Percentiles rank a stretch among this genome's conserved stretches.
Evolutionary conservation across 2,797 vertebrate species (phyloP).

Genomic region (Spheniscus humboldti): DNA sequence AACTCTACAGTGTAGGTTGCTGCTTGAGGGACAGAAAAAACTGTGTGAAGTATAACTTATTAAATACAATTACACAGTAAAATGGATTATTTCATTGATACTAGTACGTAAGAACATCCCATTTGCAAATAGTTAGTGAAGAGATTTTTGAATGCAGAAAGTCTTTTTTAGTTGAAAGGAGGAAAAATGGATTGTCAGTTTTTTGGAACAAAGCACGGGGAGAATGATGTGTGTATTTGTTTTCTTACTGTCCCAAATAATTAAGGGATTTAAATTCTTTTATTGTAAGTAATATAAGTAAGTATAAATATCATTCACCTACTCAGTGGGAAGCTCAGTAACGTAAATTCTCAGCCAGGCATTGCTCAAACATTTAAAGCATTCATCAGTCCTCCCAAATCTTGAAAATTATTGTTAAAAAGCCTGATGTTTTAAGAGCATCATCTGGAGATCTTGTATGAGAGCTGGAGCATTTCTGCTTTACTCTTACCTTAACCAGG

Average conservation of each 20-base stretch:
- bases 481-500: not conserved
- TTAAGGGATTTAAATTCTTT: not conserved
- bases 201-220: not conserved
- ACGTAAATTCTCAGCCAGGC: not conserved
- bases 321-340: not conserved
- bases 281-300: not conserved
- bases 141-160: not conserved
- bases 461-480: not conserved
- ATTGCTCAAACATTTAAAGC: not conserved
- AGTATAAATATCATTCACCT: not conserved
- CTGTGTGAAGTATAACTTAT: conserved; percentile 7
- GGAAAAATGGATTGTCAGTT: not conserved
- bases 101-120: not conserved
- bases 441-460: not conserved
- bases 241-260: not conserved
- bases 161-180: not conserved
- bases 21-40: conserved; percentile 14
- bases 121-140: conserved; percentile 11
- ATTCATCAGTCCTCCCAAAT: not conserved
- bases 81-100: conserved; percentile 40
- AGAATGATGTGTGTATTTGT: not conserved
- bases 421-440: not conserved
- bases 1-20: not conserved
- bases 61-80: conserved; percentile 34
- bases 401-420: not conserved